Evolutionary conservation across 2,113 vertebrate species (phyloP).

Genomic region (Saimiri boliviensis): DNA sequence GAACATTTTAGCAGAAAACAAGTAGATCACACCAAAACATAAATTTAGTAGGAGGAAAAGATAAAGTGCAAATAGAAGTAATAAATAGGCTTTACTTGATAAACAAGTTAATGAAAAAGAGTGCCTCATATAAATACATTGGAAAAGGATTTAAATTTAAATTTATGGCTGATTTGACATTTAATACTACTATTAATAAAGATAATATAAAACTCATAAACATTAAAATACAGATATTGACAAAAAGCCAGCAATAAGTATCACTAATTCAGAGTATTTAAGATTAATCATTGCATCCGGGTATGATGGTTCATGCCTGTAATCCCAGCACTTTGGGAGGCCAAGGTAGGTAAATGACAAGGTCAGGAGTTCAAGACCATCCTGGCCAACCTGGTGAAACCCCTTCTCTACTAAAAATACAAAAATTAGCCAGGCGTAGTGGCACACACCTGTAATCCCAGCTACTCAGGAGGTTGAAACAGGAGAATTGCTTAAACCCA

Average conservation of each 20-base stretch:
- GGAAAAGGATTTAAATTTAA: background rate
- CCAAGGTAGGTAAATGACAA: too few species aligned
- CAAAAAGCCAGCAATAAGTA: background rate
- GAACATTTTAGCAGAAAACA: background rate
- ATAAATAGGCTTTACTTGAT: background rate
- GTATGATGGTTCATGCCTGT: too few species aligned
- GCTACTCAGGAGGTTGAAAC: too few species aligned
- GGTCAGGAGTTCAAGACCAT: too few species aligned
- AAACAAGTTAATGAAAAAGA: background rate
- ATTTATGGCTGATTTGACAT: background rate
- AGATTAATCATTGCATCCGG: background rate
- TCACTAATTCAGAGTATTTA: background rate
- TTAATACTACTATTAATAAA: background rate
- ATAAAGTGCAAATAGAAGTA: background rate
- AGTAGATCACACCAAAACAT: background rate
- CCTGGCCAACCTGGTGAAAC: too few species aligned
- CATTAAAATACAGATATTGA: background rate
- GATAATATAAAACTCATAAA: background rate
- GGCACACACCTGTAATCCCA: too few species aligned
- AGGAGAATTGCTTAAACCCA: too few species aligned
- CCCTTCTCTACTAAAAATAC: too few species aligned
- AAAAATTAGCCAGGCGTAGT: too few species aligned
- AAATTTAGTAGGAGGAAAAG: slow-evolving; percentile 8
- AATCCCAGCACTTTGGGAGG: too few species aligned
- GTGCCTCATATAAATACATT: background rate